Evolutionary conservation across 2,888 invertebrate species (phyloP).

Genomic region (Papilio gigon): DNA sequence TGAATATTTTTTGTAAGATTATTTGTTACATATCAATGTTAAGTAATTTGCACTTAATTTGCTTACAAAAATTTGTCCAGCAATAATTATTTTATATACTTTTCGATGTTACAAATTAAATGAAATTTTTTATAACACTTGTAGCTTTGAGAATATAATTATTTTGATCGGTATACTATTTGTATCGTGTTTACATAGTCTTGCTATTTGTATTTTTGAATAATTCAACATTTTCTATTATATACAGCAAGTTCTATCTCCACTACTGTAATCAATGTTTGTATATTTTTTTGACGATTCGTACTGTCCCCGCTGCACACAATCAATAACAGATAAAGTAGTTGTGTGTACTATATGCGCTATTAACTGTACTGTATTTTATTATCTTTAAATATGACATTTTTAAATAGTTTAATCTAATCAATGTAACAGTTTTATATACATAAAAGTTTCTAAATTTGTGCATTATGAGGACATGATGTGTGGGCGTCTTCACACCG

Average conservation of each 20-base stretch:
- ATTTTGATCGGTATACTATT: constrained; percentile 21
- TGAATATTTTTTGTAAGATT: background rate
- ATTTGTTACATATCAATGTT: constrained; percentile 6
- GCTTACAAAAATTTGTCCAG: constrained; percentile 8
- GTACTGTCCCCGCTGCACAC: background rate
- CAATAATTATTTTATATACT: constrained; percentile 20
- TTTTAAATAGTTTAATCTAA: background rate
- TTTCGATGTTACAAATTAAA: constrained; percentile 19
- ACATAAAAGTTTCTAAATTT: constrained; percentile 5
- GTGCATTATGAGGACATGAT: background rate
- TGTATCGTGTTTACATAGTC: background rate
- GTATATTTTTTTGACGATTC: background rate
- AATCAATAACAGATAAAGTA: background rate
- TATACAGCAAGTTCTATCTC: background rate
- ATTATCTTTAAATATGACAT: background rate
- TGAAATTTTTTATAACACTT: background rate
- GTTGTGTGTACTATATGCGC: no score
- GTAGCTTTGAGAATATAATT: background rate
- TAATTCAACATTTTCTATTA: background rate
- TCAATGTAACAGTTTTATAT: background rate
- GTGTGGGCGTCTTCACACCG: background rate
- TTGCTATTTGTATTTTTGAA: background rate
- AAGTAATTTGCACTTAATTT: constrained; percentile 1
- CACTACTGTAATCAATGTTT: background rate
- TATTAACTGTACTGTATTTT: background rate